Evolutionary conservation across 2,113 vertebrate species (phyloP).

Genomic region (Echinops telfairi): DNA sequence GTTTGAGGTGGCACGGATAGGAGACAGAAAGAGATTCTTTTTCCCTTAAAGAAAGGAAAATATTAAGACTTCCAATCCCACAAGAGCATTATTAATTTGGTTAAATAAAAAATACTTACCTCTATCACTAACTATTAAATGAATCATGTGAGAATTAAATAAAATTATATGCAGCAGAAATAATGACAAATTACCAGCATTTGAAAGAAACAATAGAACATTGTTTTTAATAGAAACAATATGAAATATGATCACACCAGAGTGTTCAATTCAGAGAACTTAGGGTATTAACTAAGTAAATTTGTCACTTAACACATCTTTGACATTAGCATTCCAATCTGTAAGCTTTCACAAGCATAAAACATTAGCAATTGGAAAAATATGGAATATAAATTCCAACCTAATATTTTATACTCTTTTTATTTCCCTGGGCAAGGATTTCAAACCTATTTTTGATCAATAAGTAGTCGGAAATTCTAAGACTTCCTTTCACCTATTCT

Average conservation of each 20-base stretch:
- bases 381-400: conserved; percentile 15
- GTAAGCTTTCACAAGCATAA: not conserved
- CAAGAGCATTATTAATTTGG: not conserved
- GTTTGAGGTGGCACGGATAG: not conserved
- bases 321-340: not conserved
- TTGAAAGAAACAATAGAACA: not conserved
- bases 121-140: not conserved
- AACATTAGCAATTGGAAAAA: not conserved
- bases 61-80: not conserved
- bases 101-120: not conserved
- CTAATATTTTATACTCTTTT: not conserved
- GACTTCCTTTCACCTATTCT: not conserved
- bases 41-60: conserved; percentile 18
- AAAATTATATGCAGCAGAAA: not conserved
- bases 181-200: not conserved
- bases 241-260: not conserved
- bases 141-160: not conserved
- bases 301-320: not conserved
- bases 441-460: not conserved
- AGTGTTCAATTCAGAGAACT: not conserved
- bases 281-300: not conserved
- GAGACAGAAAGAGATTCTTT: not conserved
- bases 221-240: not conserved
- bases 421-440: not conserved
- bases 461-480: not conserved